Base-by-base conservation (phyloP, 2,888 invertebrate genomes). In the Leptopilina myrica region DNA sequence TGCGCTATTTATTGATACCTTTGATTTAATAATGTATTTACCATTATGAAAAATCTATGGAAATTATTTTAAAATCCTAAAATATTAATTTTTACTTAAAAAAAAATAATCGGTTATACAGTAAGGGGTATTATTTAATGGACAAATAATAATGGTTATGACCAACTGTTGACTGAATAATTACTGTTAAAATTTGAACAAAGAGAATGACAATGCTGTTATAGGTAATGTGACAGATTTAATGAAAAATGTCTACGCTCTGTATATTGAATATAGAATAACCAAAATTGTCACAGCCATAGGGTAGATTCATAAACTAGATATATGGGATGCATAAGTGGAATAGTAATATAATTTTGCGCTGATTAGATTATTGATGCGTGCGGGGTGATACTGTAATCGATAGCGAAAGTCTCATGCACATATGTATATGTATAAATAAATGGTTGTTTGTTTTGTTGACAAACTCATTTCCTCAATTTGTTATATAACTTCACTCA, bases 291-390 rank as follows among this genome's bases (percentile, higher is more conserved):
- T 56, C 33, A 11, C 56, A 73, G 15, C 15, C 14, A n/a, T 73
- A n/a, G 56, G 73, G 73, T 40, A 73, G 73, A 56, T 56, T 73
- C 56, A 40, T 14, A 73, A 73, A 56, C 73, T 53, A 56, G 73
- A 56, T 56, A 56, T 73, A 56, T 73, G n/a, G n/a, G 56, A 56
- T 11, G 56, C 56, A 56, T 56, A 73, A 73, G 73, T 73, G 73
- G 56, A 56, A 33, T 73, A n/a, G 73, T 73, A 73, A 56, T 56
- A 73, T 73, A 73, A 73, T 73, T 73, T 73, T 73, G 69, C 26
- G 33, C 9, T 73, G 69, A 73, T 73, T 73, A 73, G 53, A 73
- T 73, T 73, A 73, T 73, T 33, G 26, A 56, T 53, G 69, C 56
- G 56, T 56, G n/a, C n/a, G 69, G 69, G 11, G 69, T 53, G 69